phyloP scores from a whole-genome alignment of 2,888 invertebrate species.

The Meteorus colon region DNA sequence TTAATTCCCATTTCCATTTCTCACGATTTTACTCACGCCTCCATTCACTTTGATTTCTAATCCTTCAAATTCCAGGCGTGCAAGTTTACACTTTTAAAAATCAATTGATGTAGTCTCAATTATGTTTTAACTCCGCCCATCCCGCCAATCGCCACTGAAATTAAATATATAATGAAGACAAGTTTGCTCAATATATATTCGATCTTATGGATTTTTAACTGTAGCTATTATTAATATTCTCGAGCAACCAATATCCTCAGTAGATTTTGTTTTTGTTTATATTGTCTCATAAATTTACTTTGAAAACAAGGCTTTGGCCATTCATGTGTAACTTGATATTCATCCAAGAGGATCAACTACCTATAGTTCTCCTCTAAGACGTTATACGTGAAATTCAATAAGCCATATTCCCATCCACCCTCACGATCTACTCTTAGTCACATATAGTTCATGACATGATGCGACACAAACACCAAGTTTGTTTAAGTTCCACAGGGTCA shows the following conservation, averaged over 20 bases:
- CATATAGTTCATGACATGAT: constrained; percentile 14
- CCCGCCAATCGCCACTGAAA: too few species aligned
- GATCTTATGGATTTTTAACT: not conserved
- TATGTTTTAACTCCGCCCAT: too few species aligned
- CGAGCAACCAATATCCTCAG: not conserved
- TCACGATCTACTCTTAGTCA: constrained; percentile 29
- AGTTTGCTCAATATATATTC: not conserved
- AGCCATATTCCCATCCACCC: constrained; percentile 43
- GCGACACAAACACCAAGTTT: constrained; percentile 54
- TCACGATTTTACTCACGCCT: too few species aligned
- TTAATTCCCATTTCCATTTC: too few species aligned
- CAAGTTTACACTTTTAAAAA: too few species aligned
- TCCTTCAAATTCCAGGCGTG: too few species aligned
- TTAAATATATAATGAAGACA: too few species aligned
- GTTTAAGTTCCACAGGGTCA: constrained; percentile 61
- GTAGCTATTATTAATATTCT: not conserved
- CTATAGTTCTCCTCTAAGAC: constrained; percentile 48
- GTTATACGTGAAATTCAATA: constrained; percentile 64
- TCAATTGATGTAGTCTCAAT: too few species aligned
- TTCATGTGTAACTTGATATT: constrained; percentile 63
- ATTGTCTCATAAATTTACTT: constrained; percentile 11
- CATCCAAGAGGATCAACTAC: constrained; percentile 57
- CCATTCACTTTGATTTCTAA: too few species aligned
- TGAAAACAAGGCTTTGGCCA: constrained; percentile 34
- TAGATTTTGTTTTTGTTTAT: constrained; percentile 3